Evolutionary conservation across 2,888 invertebrate genomes (phyloP).

Genomic region (Deilephila porcellus): DNA sequence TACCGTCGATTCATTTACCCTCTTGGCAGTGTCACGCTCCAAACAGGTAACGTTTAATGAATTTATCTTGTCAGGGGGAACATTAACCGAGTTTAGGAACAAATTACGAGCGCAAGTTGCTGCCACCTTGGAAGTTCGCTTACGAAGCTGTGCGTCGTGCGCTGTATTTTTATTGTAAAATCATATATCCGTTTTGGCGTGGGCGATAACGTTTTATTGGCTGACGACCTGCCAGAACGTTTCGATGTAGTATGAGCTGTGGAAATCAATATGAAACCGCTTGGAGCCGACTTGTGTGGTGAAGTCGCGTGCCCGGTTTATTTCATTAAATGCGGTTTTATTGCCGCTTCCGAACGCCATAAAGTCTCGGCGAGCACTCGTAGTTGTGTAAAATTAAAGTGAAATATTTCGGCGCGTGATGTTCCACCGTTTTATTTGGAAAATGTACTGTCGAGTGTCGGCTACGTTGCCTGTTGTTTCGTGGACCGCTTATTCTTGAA

Average conservation of each 20-base stretch:
- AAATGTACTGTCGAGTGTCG: slow-evolving; percentile 57
- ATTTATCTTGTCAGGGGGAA: slow-evolving; percentile 80
- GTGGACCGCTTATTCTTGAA: slow-evolving; percentile 61
- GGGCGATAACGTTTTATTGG: slow-evolving; percentile 75
- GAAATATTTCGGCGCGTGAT: slow-evolving; percentile 57
- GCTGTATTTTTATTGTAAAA: slow-evolving; percentile 36
- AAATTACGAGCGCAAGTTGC: slow-evolving; percentile 79
- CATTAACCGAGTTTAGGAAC: slow-evolving; percentile 80
- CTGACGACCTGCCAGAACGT: slow-evolving; percentile 73
- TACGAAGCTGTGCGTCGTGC: slow-evolving; percentile 34
- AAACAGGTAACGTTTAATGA: slow-evolving; percentile 75
- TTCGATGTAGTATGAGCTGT: slow-evolving; percentile 54
- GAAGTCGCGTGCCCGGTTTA: slow-evolving; percentile 47
- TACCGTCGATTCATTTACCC: slow-evolving; percentile 57
- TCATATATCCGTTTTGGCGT: slow-evolving; percentile 68
- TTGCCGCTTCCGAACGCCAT: slow-evolving; percentile 56
- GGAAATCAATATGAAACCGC: slow-evolving; percentile 57
- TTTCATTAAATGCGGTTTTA: slow-evolving; percentile 70
- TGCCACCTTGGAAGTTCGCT: slow-evolving; percentile 68
- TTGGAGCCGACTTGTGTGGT: slow-evolving; percentile 44
- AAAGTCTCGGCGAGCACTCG: slow-evolving; percentile 61
- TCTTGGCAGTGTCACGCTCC: slow-evolving; percentile 50
- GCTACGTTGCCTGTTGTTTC: slow-evolving; percentile 69
- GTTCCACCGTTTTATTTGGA: slow-evolving; percentile 56
- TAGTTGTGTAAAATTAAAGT: slow-evolving; percentile 72